A percentile compares a stretch with the other conserved stretches of the same genome.
These are phyloP conservation scores for Lasioglossum baleicum DNA, from an alignment of 1,140 invertebrate genomes.

Conservation along the genomic window DNA sequence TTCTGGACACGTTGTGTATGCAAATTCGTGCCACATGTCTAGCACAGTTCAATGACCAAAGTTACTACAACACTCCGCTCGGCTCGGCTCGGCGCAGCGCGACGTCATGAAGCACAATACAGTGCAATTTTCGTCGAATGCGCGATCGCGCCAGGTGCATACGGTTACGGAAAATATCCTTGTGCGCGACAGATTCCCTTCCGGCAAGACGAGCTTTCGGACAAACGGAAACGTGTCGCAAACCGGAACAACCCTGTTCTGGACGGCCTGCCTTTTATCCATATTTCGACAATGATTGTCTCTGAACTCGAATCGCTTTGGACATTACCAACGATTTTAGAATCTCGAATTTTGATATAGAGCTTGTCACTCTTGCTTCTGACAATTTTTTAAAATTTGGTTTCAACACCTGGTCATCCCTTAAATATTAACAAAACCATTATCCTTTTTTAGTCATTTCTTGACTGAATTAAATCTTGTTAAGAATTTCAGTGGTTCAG, in stretches of 20 bases:
- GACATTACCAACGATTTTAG: no score
- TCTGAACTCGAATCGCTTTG: neutral
- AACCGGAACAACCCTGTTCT: neutral
- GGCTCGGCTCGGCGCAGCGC: neutral
- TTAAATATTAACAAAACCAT: no score
- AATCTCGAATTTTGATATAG: no score
- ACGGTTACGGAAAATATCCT: slow-evolving; percentile 31
- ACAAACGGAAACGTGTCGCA: neutral
- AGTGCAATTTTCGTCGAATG: slow-evolving; percentile 58
- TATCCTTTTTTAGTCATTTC: no score
- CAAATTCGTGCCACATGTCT: slow-evolving; percentile 54
- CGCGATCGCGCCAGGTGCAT: slow-evolving; percentile 56
- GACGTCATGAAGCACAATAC: slow-evolving; percentile 52
- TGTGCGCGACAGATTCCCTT: slow-evolving; percentile 12
- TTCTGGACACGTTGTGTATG: slow-evolving; percentile 30
- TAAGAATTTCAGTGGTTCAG: no score
- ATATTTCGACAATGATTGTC: neutral
- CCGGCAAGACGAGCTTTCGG: neutral
- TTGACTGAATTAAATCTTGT: no score
- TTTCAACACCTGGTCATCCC: no score
- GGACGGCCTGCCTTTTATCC: neutral
- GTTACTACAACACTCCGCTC: slow-evolving; percentile 24
- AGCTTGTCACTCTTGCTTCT: no score
- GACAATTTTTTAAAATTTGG: no score
- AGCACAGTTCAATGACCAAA: slow-evolving; percentile 58